Conservation (phyloP, 2,113 vertebrate genomes). For the Syngnathus scovelli region DNA sequence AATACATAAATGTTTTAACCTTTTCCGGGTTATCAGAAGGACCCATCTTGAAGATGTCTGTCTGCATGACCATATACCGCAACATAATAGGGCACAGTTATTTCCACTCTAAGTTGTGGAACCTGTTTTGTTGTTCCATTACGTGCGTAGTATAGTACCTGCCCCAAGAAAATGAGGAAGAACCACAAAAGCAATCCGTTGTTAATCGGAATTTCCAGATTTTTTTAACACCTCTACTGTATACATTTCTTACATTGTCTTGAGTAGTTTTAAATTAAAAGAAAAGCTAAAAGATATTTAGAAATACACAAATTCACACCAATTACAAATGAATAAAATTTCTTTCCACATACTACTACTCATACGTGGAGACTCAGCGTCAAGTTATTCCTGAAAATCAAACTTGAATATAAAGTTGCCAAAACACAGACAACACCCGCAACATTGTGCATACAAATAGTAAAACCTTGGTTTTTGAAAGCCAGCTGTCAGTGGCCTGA, state of each 20-base stretch:
- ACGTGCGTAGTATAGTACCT: not conserved
- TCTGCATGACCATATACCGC: not conserved
- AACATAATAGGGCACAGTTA: not conserved
- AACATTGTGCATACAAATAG: not conserved
- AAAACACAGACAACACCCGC: not conserved
- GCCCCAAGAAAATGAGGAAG: not conserved
- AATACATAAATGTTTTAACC: no score
- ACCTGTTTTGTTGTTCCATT: constrained; percentile 1
- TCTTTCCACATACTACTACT: not conserved
- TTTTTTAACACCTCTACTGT: not conserved
- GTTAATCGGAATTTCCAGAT: no score
- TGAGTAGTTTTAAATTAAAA: no score
- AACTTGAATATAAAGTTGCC: not conserved
- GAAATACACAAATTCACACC: no score
- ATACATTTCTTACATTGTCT: not conserved
- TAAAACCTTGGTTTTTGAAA: not conserved
- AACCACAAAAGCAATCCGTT: no score
- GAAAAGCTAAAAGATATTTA: no score
- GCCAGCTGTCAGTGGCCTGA: no score
- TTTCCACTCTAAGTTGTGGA: not conserved
- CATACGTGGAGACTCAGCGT: not conserved
- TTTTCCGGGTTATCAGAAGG: not conserved
- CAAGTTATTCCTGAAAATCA: not conserved
- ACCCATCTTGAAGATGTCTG: not conserved
- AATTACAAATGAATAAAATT: no score